Base-by-base conservation (phyloP, 2,113 vertebrate species). In the Telmatochromis bifrenatus region DNA sequence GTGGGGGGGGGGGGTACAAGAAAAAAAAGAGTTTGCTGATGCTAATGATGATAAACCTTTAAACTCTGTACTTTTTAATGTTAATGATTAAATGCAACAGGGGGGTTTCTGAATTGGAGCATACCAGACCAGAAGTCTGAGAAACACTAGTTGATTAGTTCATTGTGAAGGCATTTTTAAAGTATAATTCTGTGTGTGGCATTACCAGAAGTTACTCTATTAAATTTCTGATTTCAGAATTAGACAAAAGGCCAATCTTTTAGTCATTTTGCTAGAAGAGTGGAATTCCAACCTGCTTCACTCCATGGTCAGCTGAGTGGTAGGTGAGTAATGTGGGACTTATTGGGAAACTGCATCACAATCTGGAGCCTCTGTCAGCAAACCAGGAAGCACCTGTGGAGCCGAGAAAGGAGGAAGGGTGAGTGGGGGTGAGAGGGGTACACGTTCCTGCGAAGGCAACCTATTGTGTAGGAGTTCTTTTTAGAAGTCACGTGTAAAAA, bases 341-440 rank as follows among this genome's bases (percentile, higher is more conserved):
- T 73, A 58, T 84, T 88, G 56, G 93, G 93, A 92, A 92, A 91
- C 81, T 15, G 88, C 86, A 89, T 88, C 86, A 91, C 91, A 90
- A 94, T 92, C 83, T 89, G 70, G 47, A 89, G 65, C 54, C 83
- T 77, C 91, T 26, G 87, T 88, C 86, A 87, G 83, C 93, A 89
- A 90, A 92, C 86, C 94, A 96, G 95, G 95, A 96, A 94, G 90
- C 95, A 96, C 95, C 95, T 96, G 95, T 89, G 85, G 84, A 37
- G 88, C 87, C 11, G 85, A 88, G 84, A 65, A 45, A 47, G 47
- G 87, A 84, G 79, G 77, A 39, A 73, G 80, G 80, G 75, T 17
- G 77, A 81, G 60, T 45, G 14, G 21, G 31, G 31, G 42, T 19
- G 42, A 31, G 21, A 9, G 54, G 35, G 75, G 19, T 13, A 14